phyloP scores from a whole-genome alignment of 2,113 vertebrate species.

The Butorides virescens region DNA sequence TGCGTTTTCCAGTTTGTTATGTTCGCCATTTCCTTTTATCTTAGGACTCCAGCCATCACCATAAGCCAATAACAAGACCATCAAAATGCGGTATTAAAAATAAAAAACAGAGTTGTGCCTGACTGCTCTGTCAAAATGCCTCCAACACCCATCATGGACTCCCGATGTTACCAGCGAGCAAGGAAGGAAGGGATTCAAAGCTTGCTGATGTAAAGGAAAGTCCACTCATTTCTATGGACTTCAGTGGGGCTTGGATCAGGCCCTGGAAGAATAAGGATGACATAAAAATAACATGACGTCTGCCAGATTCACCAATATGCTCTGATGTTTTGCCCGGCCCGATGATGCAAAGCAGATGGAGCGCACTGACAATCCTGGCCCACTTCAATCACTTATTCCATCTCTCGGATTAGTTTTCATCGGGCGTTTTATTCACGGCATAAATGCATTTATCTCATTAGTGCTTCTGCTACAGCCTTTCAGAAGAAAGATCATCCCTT shows the following conservation, averaged over 20 bases:
- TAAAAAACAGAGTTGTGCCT: background rate
- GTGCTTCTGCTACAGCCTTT: background rate
- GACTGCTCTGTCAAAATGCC: background rate
- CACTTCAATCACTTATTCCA: conserved; percentile 11
- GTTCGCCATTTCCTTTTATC: background rate
- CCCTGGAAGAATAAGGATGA: conserved; percentile 59
- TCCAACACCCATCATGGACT: background rate
- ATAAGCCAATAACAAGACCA: background rate
- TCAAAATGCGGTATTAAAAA: background rate
- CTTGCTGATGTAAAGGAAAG: conserved; percentile 51
- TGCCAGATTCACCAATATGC: conserved; percentile 65
- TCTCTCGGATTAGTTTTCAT: conserved; percentile 41
- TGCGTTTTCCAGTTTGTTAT: background rate
- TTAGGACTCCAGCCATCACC: background rate
- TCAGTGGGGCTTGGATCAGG: conserved; percentile 43
- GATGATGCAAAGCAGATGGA: conserved; percentile 66
- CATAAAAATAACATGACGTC: conserved; percentile 68
- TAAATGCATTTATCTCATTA: conserved; percentile 55
- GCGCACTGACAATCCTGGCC: conserved; percentile 46
- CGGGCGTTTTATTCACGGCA: conserved; percentile 27
- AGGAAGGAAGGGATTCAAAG: conserved; percentile 11
- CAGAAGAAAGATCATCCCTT: background rate
- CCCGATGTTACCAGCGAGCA: background rate
- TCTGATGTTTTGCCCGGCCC: conserved; percentile 64
- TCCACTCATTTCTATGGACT: conserved; percentile 48